phyloP scores from a whole-genome alignment of 2,888 invertebrate species.

The Polydrusus tereticollis region DNA sequence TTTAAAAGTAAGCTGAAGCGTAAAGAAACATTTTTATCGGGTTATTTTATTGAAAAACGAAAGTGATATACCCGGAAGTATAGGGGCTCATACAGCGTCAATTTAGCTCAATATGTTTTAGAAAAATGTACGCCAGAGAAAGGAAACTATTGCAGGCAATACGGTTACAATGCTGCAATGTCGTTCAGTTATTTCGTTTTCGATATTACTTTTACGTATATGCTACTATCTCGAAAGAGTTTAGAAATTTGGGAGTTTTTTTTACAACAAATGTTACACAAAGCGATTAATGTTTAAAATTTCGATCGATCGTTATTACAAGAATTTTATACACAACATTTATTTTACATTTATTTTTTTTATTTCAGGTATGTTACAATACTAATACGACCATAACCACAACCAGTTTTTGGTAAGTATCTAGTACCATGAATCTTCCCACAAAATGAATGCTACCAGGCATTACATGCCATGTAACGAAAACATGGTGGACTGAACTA shows the following conservation, averaged over 20 bases:
- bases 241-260: background rate
- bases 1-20: conserved; percentile 16
- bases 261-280: background rate
- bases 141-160: conserved; percentile 15
- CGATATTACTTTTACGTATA: conserved; percentile 11
- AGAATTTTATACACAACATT: too few species aligned
- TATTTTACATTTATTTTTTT: background rate
- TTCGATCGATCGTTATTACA: too few species aligned
- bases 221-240: background rate
- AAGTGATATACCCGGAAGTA: conserved; percentile 27
- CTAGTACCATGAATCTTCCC: background rate
- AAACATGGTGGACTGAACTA: too few species aligned
- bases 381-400: background rate
- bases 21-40: conserved; percentile 35
- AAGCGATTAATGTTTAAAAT: background rate
- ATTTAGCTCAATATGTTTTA: conserved; percentile 19
- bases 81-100: conserved; percentile 14
- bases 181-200: conserved; percentile 21
- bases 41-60: conserved; percentile 40
- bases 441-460: too few species aligned
- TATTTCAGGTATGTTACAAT: background rate
- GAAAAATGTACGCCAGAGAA: conserved; percentile 25
- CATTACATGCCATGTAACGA: too few species aligned
- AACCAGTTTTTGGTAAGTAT: background rate
- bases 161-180: conserved; percentile 25